phyloP scores from a whole-genome alignment of 1,140 invertebrate species.

The Eubasilissa regina region DNA sequence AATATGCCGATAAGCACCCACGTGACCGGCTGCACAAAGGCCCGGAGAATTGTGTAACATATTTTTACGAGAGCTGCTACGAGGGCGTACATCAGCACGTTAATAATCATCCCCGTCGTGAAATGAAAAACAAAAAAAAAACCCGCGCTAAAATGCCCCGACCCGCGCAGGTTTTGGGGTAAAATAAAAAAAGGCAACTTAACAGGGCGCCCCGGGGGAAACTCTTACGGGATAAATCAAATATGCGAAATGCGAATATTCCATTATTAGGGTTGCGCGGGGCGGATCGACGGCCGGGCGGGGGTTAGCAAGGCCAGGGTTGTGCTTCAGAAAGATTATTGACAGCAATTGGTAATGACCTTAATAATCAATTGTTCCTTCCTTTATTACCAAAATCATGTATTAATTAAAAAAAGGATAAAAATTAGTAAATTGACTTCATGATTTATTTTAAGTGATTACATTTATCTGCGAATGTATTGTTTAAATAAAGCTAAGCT shows the following conservation, averaged over 20 bases:
- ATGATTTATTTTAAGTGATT: no score
- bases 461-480: no score
- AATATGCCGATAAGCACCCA: neutral
- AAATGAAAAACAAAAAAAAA: conserved; percentile 37
- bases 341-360: no score
- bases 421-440: no score
- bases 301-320: conserved; percentile 1
- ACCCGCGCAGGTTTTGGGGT: conserved; percentile 11
- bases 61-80: conserved; percentile 3
- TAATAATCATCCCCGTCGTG: conserved; percentile 43
- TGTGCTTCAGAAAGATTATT: neutral
- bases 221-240: conserved; percentile 59
- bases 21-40: conserved; percentile 9
- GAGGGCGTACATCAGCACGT: conserved; percentile 19
- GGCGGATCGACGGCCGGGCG: no score
- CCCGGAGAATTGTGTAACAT: neutral
- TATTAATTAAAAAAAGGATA: no score
- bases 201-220: conserved; percentile 47
- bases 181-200: conserved; percentile 43
- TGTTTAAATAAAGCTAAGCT: no score
- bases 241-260: conserved; percentile 61
- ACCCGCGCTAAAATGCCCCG: neutral
- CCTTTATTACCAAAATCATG: no score
- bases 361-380: no score
- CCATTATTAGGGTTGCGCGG: conserved; percentile 56